phyloP scores from a whole-genome alignment of 2,797 vertebrate genomes.

The Momotus momota region DNA sequence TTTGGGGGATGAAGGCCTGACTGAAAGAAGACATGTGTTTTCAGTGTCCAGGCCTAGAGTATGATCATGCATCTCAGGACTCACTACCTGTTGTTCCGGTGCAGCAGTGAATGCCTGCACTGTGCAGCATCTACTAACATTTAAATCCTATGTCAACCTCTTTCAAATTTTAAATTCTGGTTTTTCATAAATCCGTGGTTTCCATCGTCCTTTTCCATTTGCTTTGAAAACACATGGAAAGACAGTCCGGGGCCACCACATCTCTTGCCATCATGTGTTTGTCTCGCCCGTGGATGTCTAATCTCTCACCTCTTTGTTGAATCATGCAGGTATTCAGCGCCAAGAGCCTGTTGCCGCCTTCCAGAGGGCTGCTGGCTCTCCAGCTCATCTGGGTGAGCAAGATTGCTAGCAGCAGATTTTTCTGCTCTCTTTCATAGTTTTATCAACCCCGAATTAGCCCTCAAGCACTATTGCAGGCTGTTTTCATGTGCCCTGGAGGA shows the following conservation, averaged over 20 bases:
- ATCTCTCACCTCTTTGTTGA: not conserved
- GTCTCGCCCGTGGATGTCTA: not conserved
- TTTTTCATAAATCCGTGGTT: not conserved
- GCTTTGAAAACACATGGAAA: not conserved
- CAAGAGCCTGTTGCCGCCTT: slow-evolving; percentile 75
- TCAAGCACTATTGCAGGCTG: not conserved
- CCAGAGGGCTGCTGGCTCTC: slow-evolving; percentile 75
- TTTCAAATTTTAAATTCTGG: not conserved
- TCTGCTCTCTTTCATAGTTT: not conserved
- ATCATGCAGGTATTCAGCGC: slow-evolving; percentile 76
- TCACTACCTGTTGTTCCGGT: not conserved
- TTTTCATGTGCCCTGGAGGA: not conserved
- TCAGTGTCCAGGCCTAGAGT: not conserved
- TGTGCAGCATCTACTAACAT: not conserved
- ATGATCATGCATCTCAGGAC: not conserved
- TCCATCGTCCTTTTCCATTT: not conserved
- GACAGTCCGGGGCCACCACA: not conserved
- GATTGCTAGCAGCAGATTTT: not conserved
- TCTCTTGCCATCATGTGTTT: rapidly evolving
- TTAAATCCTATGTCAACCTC: not conserved
- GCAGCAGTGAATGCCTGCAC: not conserved
- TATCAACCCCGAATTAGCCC: not conserved
- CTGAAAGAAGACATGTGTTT: rapidly evolving
- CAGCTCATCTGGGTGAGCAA: slow-evolving; percentile 81
- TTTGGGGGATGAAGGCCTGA: not conserved